phyloP scores from a whole-genome alignment of 2,888 invertebrate species.

The Phengaris arion region DNA sequence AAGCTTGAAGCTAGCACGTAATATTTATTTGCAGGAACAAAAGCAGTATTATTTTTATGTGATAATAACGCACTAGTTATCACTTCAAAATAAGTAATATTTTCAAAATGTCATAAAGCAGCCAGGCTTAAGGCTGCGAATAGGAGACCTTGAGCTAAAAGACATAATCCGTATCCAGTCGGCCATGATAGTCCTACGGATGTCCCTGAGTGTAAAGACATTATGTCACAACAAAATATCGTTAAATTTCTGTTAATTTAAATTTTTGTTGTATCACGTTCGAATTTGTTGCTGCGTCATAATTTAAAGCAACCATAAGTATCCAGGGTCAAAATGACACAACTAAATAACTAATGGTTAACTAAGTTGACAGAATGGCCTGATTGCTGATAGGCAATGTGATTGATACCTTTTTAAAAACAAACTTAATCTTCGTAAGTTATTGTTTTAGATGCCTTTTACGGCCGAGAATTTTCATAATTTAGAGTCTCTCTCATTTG shows the following conservation, averaged over 20 bases:
- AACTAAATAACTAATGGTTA: no score
- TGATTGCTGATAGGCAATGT: not conserved
- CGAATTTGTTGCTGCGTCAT: conserved; percentile 10
- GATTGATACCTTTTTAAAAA: not conserved
- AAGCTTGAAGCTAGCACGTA: no score
- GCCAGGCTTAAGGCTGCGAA: conserved; percentile 17
- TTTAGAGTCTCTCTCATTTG: not conserved
- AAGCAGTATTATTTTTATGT: no score
- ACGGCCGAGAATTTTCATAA: not conserved
- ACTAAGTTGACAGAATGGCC: no score
- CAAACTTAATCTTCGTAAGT: not conserved
- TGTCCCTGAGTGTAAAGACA: not conserved
- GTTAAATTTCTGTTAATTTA: not conserved
- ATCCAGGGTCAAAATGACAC: not conserved
- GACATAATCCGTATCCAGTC: conserved; percentile 18
- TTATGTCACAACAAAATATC: not conserved
- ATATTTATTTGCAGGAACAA: no score
- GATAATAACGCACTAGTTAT: no score
- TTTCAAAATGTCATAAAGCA: not conserved
- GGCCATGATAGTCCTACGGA: conserved; percentile 17
- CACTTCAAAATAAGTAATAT: not conserved
- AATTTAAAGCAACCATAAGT: not conserved
- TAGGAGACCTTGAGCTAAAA: conserved; percentile 15
- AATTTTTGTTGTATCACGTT: not conserved
- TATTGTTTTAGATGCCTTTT: not conserved